Evolutionary conservation across 64 coral and sea anemone genomes (phyloP), one percentile per base, ranked within the genome.

Genomic region (Dendrophyllia cribrosa): DNA sequence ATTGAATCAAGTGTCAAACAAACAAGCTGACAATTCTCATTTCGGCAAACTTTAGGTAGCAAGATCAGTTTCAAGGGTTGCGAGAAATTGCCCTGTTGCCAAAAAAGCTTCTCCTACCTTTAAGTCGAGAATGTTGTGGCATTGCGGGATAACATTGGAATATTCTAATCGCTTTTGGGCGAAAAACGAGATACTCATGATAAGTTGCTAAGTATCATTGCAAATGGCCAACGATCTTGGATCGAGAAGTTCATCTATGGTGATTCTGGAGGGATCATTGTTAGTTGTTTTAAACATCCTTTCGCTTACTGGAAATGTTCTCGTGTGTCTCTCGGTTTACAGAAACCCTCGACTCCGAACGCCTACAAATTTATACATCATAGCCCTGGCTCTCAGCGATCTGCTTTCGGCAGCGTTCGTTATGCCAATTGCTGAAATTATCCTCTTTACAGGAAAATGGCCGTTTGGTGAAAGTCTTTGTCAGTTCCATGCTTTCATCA

Each of bases 361-460:
- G n/a, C 48, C 79, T 9, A 83, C 79, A 0, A 66, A 83, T 66
- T 26, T 83, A 8, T 83, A 83, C 15, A 49, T 83, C 43, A 83
- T 83, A 66, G 79, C 79, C 19, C 48, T 83, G 79, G 79, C 60
- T 64, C 17, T 83, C 9, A 83, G 79, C 19, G 79, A 83, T 16
- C 43, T 83, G 11, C 59, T 83, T 17, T 83, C 60, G 5, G 79
- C 79, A 2, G 43, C 47, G 17, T 83, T 83, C 48, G 79, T 83
- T 16, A 83, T 83, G 79, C 79, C 79, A 20, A 14, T 66, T 1
- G 43, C 59, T 2, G 79, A 66, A 43, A 19, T 8, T 4, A 49
- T 83, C 25, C 59, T 83, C 6, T 83, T 83, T 66, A 8, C 16
- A 44, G 79, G 79, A 47, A 65, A 66, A 12, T 83, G 59, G 59